Evolutionary conservation across 2,888 invertebrate genomes (phyloP), one percentile per base, ranked within the genome.

Genomic region (Sesia apiformis): DNA sequence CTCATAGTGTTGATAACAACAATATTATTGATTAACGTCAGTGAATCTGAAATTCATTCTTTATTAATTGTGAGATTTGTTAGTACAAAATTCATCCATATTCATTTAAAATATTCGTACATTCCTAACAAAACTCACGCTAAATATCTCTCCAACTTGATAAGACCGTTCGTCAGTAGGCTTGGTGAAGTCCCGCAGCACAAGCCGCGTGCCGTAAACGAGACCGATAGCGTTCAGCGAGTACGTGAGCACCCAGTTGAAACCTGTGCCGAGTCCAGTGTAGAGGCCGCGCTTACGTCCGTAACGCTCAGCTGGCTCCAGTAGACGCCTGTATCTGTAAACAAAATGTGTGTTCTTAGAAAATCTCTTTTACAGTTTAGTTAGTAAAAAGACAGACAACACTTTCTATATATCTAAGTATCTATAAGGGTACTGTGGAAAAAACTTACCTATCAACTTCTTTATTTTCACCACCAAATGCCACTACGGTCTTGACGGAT

Each of bases 211-310:
- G 0, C 96, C 96, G 72, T 95, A 96, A 85, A 94, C 93, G 69
- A 96, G 93, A 3, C 94, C 94, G 38, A 95, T 81, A 1, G 94
- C 93, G 69, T 94, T 94, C 58, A 94, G 91, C 7, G 91, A 86
- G 70, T 94, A 95, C 4, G 94, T 93, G 42, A 95, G 90, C 38
- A 94, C 90, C 95, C 95, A 95, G 90, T 94, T 93, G 41, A 93
- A 81, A 0, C 93, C 94, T 5, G 91, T 92, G 0, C 94, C 94
- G 0, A 94, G 79, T 0, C 94, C 94, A 0, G 93, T 92, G 72
- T 91, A 93, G 38, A 94, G 74, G 3, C 94, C 94, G 58, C 94
- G 90, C 60, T 84, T 90, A 0, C 91, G 90, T 0, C 94, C 94
- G 8, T 91, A 93, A 4, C 70, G 78, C 63, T 93, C 92, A 0